phyloP scores from a whole-genome alignment of 2,888 invertebrate species.

The Hoplodrina blanda region DNA sequence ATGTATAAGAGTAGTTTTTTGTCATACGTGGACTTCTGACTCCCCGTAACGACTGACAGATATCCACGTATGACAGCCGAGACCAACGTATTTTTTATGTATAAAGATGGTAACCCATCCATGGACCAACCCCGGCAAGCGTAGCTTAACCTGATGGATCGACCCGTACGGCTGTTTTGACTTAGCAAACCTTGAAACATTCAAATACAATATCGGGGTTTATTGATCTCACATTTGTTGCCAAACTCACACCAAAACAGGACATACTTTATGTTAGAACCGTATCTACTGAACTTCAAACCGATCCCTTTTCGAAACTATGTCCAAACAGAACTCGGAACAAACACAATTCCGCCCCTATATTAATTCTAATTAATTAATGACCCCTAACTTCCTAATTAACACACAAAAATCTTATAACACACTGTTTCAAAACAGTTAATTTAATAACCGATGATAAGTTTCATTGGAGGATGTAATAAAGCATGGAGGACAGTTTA shows the following conservation, averaged over 20 bases:
- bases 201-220: neutral
- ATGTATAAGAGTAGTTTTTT: too few species aligned
- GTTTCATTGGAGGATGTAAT: slow-evolving; percentile 40
- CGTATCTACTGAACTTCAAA: neutral
- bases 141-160: too few species aligned
- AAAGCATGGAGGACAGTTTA: slow-evolving; percentile 29
- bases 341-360: slow-evolving; percentile 19
- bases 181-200: too few species aligned
- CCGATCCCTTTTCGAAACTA: slow-evolving; percentile 27
- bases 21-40: too few species aligned
- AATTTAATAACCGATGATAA: slow-evolving; percentile 50
- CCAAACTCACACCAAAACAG: neutral
- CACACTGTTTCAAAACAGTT: slow-evolving; percentile 43
- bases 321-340: slow-evolving; percentile 9
- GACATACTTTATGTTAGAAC: neutral
- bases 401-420: slow-evolving; percentile 42
- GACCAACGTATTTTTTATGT: too few species aligned
- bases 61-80: too few species aligned
- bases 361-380: slow-evolving; percentile 32
- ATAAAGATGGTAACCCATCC: too few species aligned
- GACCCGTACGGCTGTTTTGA: too few species aligned
- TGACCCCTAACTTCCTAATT: slow-evolving; percentile 49
- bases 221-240: neutral
- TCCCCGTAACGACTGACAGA: too few species aligned
- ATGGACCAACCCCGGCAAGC: too few species aligned